Percentiles rank a stretch among this genome's conserved stretches.
Conservation (phyloP, 2,797 vertebrate species). For the Aselliscus stoliczkanus region DNA sequence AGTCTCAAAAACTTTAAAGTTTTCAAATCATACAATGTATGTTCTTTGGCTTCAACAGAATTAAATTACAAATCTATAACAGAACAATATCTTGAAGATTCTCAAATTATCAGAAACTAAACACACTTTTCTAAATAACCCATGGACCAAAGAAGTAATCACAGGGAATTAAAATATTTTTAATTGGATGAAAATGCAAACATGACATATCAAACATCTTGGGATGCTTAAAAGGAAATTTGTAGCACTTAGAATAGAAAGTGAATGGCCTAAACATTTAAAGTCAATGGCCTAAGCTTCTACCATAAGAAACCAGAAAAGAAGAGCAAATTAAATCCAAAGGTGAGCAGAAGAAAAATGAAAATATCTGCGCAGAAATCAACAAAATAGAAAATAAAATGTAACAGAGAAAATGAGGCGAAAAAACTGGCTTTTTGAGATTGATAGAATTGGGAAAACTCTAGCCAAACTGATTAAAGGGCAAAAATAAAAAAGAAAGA, state of each 20-base stretch:
- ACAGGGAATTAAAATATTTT: background rate
- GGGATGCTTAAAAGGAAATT: background rate
- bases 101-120: background rate
- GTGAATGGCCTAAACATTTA: background rate
- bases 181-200: background rate
- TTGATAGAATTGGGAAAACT: background rate
- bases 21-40: background rate
- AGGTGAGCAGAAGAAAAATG: background rate
- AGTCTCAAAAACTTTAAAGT: background rate
- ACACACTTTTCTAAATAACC: background rate
- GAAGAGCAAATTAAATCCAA: background rate
- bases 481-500: background rate
- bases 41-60: background rate
- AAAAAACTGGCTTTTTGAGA: background rate
- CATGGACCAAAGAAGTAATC: background rate
- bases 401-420: background rate
- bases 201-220: background rate
- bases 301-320: background rate
- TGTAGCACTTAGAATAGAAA: background rate
- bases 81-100: background rate
- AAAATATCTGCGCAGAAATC: background rate
- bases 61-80: background rate
- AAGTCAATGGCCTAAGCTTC: background rate
- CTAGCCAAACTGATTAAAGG: background rate
- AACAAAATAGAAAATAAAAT: background rate